Percentiles rank a stretch among this genome's conserved stretches.
These are phyloP conservation scores for Pachycephus smyrnensis DNA, from an alignment of 2,888 invertebrate species.

Conservation along the genomic window DNA sequence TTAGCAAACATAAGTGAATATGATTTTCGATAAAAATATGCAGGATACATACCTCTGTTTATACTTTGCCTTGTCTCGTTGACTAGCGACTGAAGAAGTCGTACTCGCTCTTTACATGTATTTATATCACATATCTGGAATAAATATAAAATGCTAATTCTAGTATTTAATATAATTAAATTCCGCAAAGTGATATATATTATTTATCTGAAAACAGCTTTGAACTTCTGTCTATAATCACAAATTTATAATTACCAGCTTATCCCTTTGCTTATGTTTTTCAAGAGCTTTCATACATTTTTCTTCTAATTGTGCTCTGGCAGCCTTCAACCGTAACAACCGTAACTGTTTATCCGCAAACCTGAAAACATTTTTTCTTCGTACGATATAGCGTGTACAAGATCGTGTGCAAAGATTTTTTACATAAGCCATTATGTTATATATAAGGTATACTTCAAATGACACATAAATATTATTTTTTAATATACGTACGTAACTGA, in stretches of 20 bases:
- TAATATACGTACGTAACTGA: not conserved
- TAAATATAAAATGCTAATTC: slow-evolving; percentile 23
- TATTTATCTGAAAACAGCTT: not conserved
- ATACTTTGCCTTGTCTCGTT: slow-evolving; percentile 70
- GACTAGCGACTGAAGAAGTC: slow-evolving; percentile 70
- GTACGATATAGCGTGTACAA: not conserved
- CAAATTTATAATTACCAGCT: slow-evolving; percentile 48
- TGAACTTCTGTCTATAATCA: slow-evolving; percentile 8
- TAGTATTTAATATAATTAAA: slow-evolving; percentile 14
- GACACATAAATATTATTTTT: not conserved
- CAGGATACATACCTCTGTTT: slow-evolving; percentile 50
- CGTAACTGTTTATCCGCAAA: slow-evolving; percentile 75
- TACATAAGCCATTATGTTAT: not conserved
- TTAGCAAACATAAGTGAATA: not conserved
- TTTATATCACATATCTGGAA: slow-evolving; percentile 72
- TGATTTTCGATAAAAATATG: not conserved
- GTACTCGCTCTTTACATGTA: slow-evolving; percentile 72
- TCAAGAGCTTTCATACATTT: slow-evolving; percentile 70
- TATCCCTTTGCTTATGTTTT: slow-evolving; percentile 62
- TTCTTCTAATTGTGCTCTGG: slow-evolving; percentile 70
- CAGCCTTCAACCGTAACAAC: slow-evolving; percentile 72
- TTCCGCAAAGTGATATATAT: slow-evolving; percentile 1
- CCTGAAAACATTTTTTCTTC: slow-evolving; percentile 61
- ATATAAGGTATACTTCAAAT: not conserved
- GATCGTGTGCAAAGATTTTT: not conserved